Conservation (phyloP, 1,140 invertebrate genomes). For the Araneus ventricosus region DNA sequence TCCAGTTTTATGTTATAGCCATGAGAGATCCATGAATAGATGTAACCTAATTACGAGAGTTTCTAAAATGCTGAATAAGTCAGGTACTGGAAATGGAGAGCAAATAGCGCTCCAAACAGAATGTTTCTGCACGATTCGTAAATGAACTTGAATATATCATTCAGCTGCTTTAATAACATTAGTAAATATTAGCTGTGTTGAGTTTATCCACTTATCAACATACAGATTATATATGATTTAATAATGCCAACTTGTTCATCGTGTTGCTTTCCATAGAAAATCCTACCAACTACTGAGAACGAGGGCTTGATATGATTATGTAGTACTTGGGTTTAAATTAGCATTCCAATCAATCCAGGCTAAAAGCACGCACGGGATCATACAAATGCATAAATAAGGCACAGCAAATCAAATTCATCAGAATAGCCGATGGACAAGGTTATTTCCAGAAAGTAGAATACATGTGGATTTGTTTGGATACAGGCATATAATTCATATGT, state of each 20-base stretch:
- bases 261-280: background rate
- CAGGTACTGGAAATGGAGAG: background rate
- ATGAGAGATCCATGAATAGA: background rate
- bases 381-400: conserved; percentile 6
- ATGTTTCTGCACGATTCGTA: background rate
- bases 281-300: background rate
- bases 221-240: conserved; percentile 26
- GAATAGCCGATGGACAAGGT: background rate
- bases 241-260: conserved; percentile 21
- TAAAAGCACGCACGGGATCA: background rate
- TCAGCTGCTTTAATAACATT: conserved; percentile 4
- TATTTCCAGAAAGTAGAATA: background rate
- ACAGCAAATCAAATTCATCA: background rate
- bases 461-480: background rate
- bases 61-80: background rate
- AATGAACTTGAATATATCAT: background rate
- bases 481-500: too few species aligned
- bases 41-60: background rate
- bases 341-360: background rate
- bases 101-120: background rate
- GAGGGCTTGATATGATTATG: conserved; percentile 8
- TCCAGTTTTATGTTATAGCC: too few species aligned
- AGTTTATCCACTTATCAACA: conserved; percentile 24
- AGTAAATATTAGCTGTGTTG: background rate
- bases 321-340: background rate